Base-by-base conservation (phyloP, 2,888 invertebrate species). In the Eudemis profundana region DNA sequence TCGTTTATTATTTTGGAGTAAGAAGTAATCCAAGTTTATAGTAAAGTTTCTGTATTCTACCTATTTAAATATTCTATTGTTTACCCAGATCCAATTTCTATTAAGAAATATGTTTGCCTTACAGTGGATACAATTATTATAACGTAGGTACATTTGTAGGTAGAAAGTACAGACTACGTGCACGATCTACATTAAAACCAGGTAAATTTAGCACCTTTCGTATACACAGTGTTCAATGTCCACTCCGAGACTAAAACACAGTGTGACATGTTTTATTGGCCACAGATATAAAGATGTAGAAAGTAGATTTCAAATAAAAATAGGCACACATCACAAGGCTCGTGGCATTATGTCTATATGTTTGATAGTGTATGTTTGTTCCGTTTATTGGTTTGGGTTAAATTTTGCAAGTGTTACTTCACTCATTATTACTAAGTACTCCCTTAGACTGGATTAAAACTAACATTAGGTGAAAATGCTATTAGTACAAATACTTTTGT, bases 241-340 rank as follows among this genome's bases (percentile, higher is more conserved):
- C 61, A 61, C 49, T 60, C 46, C 33, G 49, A 12, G 29, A 56
- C 62, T 47, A 47, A 62, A 62, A 56, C 50, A 64, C 50, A 27
- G 44, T 50, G 64, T 51, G 51, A 36, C 57, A 36, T 44, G 54
- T 59, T 50, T 59, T 64, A 51, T 44, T 46, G 51, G 42, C 12
- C 64, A 51, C 50, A 50, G 64, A 64, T 59, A 27, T 57, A 64
- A 44, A 64, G 21, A 19, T 29, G 4, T 14, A 14, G n/a, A 36
- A 21, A 21, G 36, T 12, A 36, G 8, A 10, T 10, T 3, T n/a
- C 12, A 2, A 36, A 29, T 33, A 12, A 10, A 0, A 12, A 12
- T 29, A 49, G 12, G 12, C 3, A 36, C n/a, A n/a, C n/a, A n/a
- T n/a, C n/a, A n/a, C n/a, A n/a, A n/a, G n/a, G n/a, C n/a, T n/a